Base-by-base conservation (phyloP, 2,113 vertebrate species). In the Plecturocebus donacophilus region DNA sequence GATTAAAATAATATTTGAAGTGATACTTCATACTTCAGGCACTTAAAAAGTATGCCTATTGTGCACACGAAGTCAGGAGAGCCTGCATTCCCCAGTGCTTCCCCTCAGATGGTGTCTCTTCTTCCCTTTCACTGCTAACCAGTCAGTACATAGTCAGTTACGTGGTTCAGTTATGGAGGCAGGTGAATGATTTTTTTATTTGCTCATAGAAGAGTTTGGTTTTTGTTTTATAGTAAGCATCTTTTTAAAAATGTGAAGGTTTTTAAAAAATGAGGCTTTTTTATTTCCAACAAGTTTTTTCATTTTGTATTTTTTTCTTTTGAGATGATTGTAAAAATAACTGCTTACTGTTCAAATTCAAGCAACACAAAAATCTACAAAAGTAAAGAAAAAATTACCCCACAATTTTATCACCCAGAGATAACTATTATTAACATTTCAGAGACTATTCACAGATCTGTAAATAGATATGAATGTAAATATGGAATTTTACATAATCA, bases 251-350 rank as follows among this genome's bases (percentile, higher is more conserved):
- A 86, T 45, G 38, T 93, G 71, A 89, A 71, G 40, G 45, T 76
- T 77, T 79, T 92, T 42, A 64, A 16, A 86, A 96, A 87, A 95
- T 87, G 20, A 80, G 27, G 8, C 14, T 64, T 91, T 93, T 80
- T 73, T 79, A 95, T 87, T 95, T 95, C 35, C 52, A 91, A 47
- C 42, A 56, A 71, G 47, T 94, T 95, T 91, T 88, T 81, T 90
- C 38, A 30, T 73, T 25, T 66, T 47, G 4, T 92, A 32, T 58
- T 87, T 35, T 88, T 88, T 77, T 91, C 58, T 64, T 75, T 91
- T 84, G 58, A 82, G 71, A n/a, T n/a, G 27, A 83, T 45, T 75
- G 8, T 77, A 91, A 94, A 91, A 92, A n/a, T 40, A 91, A 85
- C 32, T 70, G 6, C 23, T 95, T 38, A 11, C 40, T 35, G 0